Evolutionary conservation across 2,888 invertebrate genomes (phyloP).

Genomic region (Schrankia costaestrigalis): DNA sequence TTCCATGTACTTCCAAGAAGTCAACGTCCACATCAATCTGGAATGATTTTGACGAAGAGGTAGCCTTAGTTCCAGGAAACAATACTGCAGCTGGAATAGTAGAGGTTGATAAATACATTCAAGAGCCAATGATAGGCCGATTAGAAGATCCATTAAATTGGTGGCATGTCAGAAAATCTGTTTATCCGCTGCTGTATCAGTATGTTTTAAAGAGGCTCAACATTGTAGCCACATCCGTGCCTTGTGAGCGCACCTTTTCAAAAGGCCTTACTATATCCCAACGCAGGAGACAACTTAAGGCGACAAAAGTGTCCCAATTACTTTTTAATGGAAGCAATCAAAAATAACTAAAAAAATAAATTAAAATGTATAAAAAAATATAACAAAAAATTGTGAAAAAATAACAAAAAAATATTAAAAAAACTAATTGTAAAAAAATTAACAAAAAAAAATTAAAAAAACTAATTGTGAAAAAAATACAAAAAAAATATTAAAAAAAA

Average conservation of each 20-base stretch:
- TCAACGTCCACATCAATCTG: too few relatives aligned
- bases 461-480: too few relatives aligned
- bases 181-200: slow-evolving; percentile 7
- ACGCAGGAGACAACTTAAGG: neutral
- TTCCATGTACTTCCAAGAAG: too few relatives aligned
- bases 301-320: neutral
- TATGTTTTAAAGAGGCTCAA: slow-evolving; percentile 3
- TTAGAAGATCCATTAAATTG: slow-evolving; percentile 6
- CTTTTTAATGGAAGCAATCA: too few relatives aligned
- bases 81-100: slow-evolving; percentile 10
- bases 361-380: too few relatives aligned
- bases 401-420: too few relatives aligned
- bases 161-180: slow-evolving; percentile 4
- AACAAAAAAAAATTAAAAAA: too few relatives aligned
- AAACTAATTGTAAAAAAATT: too few relatives aligned
- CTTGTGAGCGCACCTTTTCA: slow-evolving; percentile 4
- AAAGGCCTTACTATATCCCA: neutral
- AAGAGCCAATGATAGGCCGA: slow-evolving; percentile 6
- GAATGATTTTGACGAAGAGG: slow-evolving; percentile 8
- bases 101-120: slow-evolving; percentile 7
- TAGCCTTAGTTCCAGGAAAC: slow-evolving; percentile 3
- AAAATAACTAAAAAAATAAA: too few relatives aligned
- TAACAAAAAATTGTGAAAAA: too few relatives aligned
- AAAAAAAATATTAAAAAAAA: too few relatives aligned
- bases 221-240: slow-evolving; percentile 8